Evolutionary conservation across 2,113 vertebrate genomes (phyloP).

Genomic region (Rutilus rutilus): DNA sequence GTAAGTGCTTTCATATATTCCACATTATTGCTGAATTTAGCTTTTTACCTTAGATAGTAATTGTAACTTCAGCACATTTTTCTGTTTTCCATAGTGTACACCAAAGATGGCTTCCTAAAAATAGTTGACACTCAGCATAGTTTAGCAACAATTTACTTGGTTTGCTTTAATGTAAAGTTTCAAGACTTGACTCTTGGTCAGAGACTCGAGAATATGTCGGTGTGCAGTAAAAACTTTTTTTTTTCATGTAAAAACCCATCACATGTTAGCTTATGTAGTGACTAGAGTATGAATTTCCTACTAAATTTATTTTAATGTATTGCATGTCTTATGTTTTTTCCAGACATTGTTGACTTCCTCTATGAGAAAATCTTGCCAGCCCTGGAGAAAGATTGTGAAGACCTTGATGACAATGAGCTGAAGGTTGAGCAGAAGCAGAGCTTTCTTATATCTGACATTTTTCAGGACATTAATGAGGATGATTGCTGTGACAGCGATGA

Average conservation of each 20-base stretch:
- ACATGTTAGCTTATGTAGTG: background rate
- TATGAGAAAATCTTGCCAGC: constrained; percentile 48
- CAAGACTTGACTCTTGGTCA: background rate
- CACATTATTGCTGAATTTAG: background rate
- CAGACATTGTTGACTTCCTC: constrained; percentile 73
- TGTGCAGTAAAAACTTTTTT: background rate
- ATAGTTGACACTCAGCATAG: background rate
- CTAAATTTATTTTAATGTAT: background rate
- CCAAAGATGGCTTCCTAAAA: background rate
- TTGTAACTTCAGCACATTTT: background rate
- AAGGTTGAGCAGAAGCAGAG: background rate
- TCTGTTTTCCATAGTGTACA: background rate
- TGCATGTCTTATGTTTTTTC: background rate
- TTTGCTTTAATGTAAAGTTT: no score
- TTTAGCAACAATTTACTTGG: background rate
- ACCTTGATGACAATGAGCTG: background rate
- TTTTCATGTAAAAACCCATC: no score
- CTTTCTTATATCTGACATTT: constrained; percentile 62
- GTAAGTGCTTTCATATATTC: constrained; percentile 56
- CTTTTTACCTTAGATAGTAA: background rate
- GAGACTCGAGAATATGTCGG: background rate
- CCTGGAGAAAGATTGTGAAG: constrained; percentile 37
- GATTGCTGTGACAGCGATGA: constrained; percentile 36
- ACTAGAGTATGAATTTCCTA: background rate
- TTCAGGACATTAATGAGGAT: constrained; percentile 47